A percentile compares a stretch with the other conserved stretches of the same genome.
Conservation (phyloP, 2,888 invertebrate genomes). For the Melanargia galathea region DNA sequence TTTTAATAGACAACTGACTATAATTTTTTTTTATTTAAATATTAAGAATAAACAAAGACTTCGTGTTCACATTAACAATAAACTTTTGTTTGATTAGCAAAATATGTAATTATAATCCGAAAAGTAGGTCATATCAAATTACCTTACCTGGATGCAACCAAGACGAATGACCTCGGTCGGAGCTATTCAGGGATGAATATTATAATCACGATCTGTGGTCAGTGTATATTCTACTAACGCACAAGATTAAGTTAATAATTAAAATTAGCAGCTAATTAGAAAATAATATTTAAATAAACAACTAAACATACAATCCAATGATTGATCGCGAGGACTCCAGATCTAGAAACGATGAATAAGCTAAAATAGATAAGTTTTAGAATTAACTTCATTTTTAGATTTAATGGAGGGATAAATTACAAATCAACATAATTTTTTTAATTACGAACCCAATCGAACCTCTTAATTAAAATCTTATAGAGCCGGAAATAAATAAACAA, state of each 20-base stretch:
- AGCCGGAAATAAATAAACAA: too few species aligned
- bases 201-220: conserved; percentile 28
- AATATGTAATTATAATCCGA: conserved; percentile 24
- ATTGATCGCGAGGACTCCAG: too few species aligned
- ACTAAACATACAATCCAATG: background rate
- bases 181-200: conserved; percentile 24
- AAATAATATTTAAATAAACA: background rate
- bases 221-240: conserved; percentile 19
- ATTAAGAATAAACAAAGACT: background rate
- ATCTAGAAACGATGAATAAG: too few species aligned
- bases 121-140: conserved; percentile 23
- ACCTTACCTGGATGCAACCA: conserved; percentile 16
- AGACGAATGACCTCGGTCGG: conserved; percentile 22
- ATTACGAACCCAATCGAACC: too few species aligned
- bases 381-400: too few species aligned
- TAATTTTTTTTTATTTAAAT: too few species aligned
- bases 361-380: too few species aligned
- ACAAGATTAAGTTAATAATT: conserved; percentile 17
- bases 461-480: too few species aligned
- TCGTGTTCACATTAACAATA: background rate
- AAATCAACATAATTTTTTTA: too few species aligned
- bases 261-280: background rate
- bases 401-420: too few species aligned
- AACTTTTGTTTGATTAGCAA: conserved; percentile 1
- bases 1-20: too few species aligned